phyloP scores from a whole-genome alignment of 2,888 invertebrate species.

The Toxonevra muliebris region DNA sequence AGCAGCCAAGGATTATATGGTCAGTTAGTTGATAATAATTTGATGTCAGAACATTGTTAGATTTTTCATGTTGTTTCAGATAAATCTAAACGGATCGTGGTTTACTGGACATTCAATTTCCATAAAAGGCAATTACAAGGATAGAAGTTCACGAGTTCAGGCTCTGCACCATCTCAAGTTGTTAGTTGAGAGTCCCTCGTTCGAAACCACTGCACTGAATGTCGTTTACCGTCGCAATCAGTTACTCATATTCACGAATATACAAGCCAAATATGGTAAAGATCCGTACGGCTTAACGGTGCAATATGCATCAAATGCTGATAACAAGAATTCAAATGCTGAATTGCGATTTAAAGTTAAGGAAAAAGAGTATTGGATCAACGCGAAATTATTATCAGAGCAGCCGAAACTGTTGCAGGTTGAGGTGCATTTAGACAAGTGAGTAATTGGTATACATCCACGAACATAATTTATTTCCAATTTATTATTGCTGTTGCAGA shows the following conservation, averaged over 20 bases:
- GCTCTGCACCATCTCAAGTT: conserved; percentile 77
- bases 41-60: not conserved
- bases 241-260: conserved; percentile 72
- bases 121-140: conserved; percentile 77
- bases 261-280: conserved; percentile 71
- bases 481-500: conserved; percentile 62
- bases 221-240: conserved; percentile 76
- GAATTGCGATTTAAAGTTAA: conserved; percentile 72
- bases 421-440: conserved; percentile 83
- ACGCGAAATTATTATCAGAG: conserved; percentile 72
- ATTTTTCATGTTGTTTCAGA: conserved; percentile 62
- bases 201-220: conserved; percentile 74
- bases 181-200: conserved; percentile 76
- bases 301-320: conserved; percentile 71
- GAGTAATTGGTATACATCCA: conserved; percentile 57
- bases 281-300: conserved; percentile 75
- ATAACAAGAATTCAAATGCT: conserved; percentile 71
- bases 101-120: conserved; percentile 76
- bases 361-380: conserved; percentile 74
- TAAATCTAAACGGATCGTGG: conserved; percentile 80
- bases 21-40: conserved; percentile 54
- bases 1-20: conserved; percentile 75
- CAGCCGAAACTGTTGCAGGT: conserved; percentile 74
- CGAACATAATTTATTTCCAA: not conserved
- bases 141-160: conserved; percentile 74